phyloP scores from a whole-genome alignment of 2,888 invertebrate species.

The Amblyjoppa proteus region DNA sequence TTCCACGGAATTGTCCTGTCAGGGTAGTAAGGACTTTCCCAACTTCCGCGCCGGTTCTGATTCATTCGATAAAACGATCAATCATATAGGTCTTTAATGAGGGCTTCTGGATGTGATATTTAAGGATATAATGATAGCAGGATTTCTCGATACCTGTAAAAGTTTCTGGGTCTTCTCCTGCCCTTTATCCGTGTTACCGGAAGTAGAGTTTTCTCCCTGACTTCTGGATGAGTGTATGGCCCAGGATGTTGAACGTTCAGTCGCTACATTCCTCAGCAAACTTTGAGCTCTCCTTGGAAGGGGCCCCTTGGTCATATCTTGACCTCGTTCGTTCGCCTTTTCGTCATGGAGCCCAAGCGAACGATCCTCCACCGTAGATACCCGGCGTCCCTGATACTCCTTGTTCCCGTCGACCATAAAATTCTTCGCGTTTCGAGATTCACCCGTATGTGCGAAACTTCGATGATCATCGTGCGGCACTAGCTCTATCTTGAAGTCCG shows the following conservation, averaged over 20 bases:
- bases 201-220: neutral
- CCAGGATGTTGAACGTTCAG: neutral
- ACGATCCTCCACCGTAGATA: neutral
- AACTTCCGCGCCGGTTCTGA: neutral
- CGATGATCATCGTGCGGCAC: neutral
- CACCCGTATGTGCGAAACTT: neutral
- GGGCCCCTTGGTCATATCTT: neutral
- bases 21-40: neutral
- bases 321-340: neutral
- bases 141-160: constrained; percentile 21
- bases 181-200: neutral
- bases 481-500: constrained; percentile 48
- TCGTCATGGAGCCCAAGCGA: neutral
- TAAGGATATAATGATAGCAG: neutral
- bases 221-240: neutral
- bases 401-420: neutral
- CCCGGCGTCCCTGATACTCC: neutral
- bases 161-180: neutral
- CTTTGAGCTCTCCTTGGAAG: neutral
- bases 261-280: neutral
- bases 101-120: neutral
- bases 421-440: neutral
- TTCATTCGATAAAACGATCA: constrained; percentile 1
- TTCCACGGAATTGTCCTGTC: neutral
- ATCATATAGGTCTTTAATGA: neutral